Evolutionary conservation across 37 sponge, comb jelly and placozoan genomes (phyloP), one percentile per base, ranked within the genome.

Genomic region (Dysidea cf. avara): DNA sequence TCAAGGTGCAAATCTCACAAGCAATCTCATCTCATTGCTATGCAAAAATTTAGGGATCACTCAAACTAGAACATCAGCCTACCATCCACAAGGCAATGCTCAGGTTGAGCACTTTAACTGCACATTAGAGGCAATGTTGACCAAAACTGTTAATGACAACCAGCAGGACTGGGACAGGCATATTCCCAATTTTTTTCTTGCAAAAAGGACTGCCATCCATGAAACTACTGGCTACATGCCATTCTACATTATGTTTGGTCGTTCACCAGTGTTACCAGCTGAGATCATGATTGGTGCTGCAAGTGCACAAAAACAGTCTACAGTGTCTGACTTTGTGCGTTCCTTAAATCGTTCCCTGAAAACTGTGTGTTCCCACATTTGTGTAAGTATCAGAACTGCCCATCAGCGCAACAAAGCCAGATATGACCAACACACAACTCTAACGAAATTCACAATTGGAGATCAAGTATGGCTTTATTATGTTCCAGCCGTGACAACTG

Each of bases 31-130:
- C 57, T n/a, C 30, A 13, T 49, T 2, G 7, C 30, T 68, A 13
- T 78, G 68, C 36, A 25, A 25, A 20, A 21, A 35, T 20, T 58
- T 78, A 18, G 68, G n/a, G n/a, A n/a, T n/a, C n/a, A n/a, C n/a
- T n/a, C n/a, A n/a, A n/a, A n/a, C n/a, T n/a, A n/a, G n/a, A n/a
- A n/a, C n/a, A n/a, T n/a, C n/a, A n/a, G n/a, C n/a, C n/a, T n/a
- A n/a, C n/a, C n/a, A n/a, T n/a, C n/a, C n/a, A n/a, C 68, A 73
- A 50, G 59, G 74, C 0, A 81, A 81, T 66, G 83, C 76, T n/a
- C 70, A 71, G 62, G 77, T 83, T 0, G 83, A 68, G 55, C 30
- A 69, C 22, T 65, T 65, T 39, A 65, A 65, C 40, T 39, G 43
- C 39, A 65, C 43, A 14, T 36, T 65, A 39, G 66, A 65, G 4